These are phyloP conservation scores for Crenichthys baileyi DNA, from an alignment of 2,797 vertebrate species.

Conservation along the genomic window DNA sequence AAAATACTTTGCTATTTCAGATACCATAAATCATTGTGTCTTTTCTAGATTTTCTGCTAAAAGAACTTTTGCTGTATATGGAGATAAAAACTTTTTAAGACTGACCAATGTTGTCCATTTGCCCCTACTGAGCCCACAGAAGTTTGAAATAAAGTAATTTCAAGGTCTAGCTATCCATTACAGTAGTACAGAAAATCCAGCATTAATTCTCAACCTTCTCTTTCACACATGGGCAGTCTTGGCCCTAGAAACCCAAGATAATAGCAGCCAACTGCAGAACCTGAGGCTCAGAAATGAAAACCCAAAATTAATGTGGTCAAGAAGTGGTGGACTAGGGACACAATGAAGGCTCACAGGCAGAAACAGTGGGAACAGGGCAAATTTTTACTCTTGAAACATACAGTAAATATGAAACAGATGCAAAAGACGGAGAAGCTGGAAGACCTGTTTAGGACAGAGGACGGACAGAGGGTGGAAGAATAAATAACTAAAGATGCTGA, in stretches of 20 bases:
- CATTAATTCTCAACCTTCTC: neutral
- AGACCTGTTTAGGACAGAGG: neutral
- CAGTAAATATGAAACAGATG: neutral
- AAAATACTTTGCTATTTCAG: neutral
- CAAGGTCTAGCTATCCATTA: neutral
- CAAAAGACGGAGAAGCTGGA: neutral
- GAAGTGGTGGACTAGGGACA: neutral
- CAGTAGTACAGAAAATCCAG: constrained; percentile 1
- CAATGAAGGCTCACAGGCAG: neutral
- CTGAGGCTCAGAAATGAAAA: neutral
- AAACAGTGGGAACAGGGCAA: neutral
- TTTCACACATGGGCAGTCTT: neutral
- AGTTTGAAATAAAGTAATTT: constrained; percentile 3
- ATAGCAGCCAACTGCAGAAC: neutral
- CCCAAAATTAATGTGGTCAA: constrained; percentile 6
- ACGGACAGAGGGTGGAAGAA: neutral
- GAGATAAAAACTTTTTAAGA: neutral
- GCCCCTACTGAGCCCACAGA: neutral
- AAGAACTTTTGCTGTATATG: too few species aligned
- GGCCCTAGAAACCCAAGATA: neutral
- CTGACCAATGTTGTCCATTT: neutral
- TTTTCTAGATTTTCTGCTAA: too few species aligned
- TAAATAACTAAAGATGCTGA: too few species aligned
- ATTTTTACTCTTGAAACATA: neutral
- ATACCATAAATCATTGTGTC: too few species aligned